Evolutionary conservation across 2,113 vertebrate genomes (phyloP), one percentile per base, ranked within the genome.

Genomic region (Nestor notabilis): DNA sequence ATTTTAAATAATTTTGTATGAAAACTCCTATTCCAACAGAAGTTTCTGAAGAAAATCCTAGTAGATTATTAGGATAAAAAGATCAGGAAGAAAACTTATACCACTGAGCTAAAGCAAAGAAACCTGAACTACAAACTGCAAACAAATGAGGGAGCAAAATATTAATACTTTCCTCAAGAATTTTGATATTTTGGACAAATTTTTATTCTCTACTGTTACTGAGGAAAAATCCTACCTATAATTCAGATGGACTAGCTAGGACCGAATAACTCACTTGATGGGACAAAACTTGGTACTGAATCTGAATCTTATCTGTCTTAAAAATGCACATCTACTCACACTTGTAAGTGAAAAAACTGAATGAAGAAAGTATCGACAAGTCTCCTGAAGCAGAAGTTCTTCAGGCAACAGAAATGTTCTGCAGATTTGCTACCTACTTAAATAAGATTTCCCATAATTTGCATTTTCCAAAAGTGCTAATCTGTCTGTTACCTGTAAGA

Each of bases 331-430:
- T 58, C 19, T 65, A 39, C 29, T 52, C 19, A 74, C 4, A 55
- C 10, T 65, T 61, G 13, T 33, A 17, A 11, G 37, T 63, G 37
- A 89, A 63, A 83, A 87, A 6, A 83, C 75, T 20, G 2, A 21
- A 35, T 31, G 3, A 74, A 50, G 28, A 68, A 47, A 65, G 7
- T 27, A 43, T 14, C 0, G 0, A 21, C 2, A 3, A 5, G 0
- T 41, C 3, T 85, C 27, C 47, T 82, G 55, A 76, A 83, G 35
- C 39, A 82, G 69, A 87, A 44, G 10, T 43, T 86, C 10, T 86
- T 58, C 61, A 79, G 16, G 27, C 10, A 47, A 43, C 23, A 43
- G 23, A 60, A 76, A 93, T 16, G 19, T 64, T 82, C 37, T 58
- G 29, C 46, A 50, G 39, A 60, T 86, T 75, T 79, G 5, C 10